Base-by-base conservation (phyloP, 2,888 invertebrate species). In the Clivina fossor region DNA sequence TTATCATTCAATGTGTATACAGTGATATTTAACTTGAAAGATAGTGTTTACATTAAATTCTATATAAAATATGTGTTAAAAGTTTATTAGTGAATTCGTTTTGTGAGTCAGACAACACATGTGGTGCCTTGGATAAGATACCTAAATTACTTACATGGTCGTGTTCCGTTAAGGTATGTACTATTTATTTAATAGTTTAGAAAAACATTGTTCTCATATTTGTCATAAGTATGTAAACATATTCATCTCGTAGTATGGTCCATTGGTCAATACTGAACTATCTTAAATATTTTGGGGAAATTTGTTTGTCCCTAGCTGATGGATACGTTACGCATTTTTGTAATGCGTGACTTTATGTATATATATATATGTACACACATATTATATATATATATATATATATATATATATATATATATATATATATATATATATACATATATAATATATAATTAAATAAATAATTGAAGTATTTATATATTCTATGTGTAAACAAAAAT, bases 201-300 rank as follows among this genome's bases (percentile, higher is more conserved):
- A n/a, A n/a, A n/a, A n/a, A 13, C 30, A 8, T 9, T 13, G n/a
- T 24, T 15, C 3, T 35, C 18, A 18, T 26, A 37, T 20, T 48
- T 48, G 37, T 19, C 13, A 5, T 22, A 15, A 16, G 43, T 22
- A 53, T 53, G 43, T 53, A 53, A 53, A 53, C 43, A 53, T 53
- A 43, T 53, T 43, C 32, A 16, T 18, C 24, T 32, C 11, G 33
- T 43, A 53, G 26, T 40, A 40, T 53, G 41, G 51, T 53, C 51
- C 33, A 53, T 53, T 53, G 41, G 51, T 53, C 51, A 43, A 53
- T 53, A 53, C 51, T 43, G 51, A 35, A 50, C 33, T 41, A 38
- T 30, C 51, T 53, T 53, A 19, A 40, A 20, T 16, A n/a, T 33
- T 24, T 40, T 53, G 35, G 51, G 51, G 51, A 53, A 33, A 43